phyloP scores from a whole-genome alignment of 2,797 vertebrate genomes.

The Megalops cyprinoides region DNA sequence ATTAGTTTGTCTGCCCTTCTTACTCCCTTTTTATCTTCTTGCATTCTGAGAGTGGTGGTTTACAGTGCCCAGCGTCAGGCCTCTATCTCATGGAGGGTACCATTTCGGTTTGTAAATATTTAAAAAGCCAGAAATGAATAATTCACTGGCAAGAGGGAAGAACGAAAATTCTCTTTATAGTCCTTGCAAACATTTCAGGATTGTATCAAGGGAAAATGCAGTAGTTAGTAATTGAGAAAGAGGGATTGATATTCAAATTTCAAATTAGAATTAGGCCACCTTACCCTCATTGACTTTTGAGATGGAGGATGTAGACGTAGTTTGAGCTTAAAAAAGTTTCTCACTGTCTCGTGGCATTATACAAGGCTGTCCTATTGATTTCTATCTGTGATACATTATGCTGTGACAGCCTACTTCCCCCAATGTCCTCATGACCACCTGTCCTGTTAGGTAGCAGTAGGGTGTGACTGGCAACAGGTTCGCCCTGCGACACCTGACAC shows the following conservation, averaged over 20 bases:
- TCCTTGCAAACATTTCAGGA: conserved; percentile 45
- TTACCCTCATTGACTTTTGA: conserved; percentile 43
- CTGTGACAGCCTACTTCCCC: neutral
- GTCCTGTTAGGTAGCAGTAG: neutral
- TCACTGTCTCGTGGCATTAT: conserved; percentile 4
- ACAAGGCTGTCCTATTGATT: neutral
- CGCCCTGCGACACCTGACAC: neutral
- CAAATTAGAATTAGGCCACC: conserved; percentile 37
- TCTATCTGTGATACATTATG: neutral
- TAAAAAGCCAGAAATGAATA: conserved; percentile 63
- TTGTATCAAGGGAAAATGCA: conserved; percentile 27
- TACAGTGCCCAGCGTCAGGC: neutral
- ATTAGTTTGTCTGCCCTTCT: neutral
- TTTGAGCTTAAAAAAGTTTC: conserved; percentile 41
- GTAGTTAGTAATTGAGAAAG: conserved; percentile 34
- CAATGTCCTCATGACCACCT: neutral
- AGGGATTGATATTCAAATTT: conserved; percentile 45
- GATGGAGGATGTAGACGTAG: conserved; percentile 31
- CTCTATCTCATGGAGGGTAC: conserved; percentile 29
- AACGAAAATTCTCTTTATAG: conserved; percentile 45
- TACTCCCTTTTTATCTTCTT: conserved; percentile 4
- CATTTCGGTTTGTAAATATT: conserved; percentile 65
- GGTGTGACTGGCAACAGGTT: neutral
- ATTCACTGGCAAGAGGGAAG: conserved; percentile 59
- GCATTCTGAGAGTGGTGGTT: conserved; percentile 48